Evolutionary conservation across 2,888 invertebrate species (phyloP).

Genomic region (Hedychridium roseum): DNA sequence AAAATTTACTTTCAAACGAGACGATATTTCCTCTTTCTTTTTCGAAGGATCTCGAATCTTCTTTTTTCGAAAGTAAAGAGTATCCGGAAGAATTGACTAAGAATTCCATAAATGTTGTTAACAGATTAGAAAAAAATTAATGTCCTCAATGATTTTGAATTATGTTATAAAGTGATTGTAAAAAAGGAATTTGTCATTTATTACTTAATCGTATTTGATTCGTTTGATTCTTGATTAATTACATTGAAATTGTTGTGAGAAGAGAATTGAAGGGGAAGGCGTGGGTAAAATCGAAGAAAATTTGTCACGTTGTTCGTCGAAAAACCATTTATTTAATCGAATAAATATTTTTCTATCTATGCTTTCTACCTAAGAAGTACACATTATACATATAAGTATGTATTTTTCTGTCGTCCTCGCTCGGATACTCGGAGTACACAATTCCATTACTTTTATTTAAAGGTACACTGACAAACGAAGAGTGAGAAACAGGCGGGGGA

Average conservation of each 20-base stretch:
- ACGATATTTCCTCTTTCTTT: too few species aligned
- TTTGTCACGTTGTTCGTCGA: constrained; percentile 46
- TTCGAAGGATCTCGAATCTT: too few species aligned
- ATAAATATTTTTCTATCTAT: constrained; percentile 61
- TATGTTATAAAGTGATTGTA: too few species aligned
- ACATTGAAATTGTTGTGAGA: not conserved
- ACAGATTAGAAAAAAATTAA: too few species aligned
- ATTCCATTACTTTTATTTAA: constrained; percentile 46
- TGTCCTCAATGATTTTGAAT: too few species aligned
- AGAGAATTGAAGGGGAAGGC: not conserved
- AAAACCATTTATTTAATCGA: constrained; percentile 60
- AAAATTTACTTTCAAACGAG: too few species aligned
- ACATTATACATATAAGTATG: constrained; percentile 57
- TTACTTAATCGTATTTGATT: too few species aligned
- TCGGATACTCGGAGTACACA: constrained; percentile 50
- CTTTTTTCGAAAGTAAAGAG: too few species aligned
- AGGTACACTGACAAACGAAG: constrained; percentile 43
- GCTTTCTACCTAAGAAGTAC: constrained; percentile 57
- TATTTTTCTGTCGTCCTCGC: constrained; percentile 41
- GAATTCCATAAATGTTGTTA: too few species aligned
- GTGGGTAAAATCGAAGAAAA: not conserved
- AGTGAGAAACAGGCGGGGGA: constrained; percentile 6
- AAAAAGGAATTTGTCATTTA: too few species aligned
- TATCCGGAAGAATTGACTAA: too few species aligned
- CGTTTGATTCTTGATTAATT: not conserved